Percentiles rank a stretch among this genome's conserved stretches.
These are phyloP conservation scores for Drosophila trapezifrons DNA, from an alignment of 1,140 invertebrate genomes.

Conservation along the genomic window DNA sequence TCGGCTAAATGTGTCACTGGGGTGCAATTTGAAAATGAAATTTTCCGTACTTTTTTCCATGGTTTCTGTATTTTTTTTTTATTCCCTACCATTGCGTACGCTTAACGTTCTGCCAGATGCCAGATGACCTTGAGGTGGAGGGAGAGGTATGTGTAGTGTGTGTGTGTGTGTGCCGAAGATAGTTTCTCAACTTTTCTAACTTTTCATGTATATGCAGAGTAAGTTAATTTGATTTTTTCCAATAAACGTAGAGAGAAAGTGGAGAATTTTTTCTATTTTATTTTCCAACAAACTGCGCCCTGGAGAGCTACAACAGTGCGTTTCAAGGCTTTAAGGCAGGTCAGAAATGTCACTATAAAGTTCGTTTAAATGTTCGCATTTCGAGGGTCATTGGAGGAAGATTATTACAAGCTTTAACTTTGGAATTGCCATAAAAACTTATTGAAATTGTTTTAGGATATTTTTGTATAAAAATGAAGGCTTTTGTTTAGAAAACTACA, in stretches of 20 bases:
- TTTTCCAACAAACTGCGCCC: conserved; percentile 11
- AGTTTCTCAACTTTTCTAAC: conserved; percentile 41
- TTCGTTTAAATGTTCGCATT: background rate
- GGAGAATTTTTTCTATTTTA: conserved; percentile 11
- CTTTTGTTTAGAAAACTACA: too few species aligned
- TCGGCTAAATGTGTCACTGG: conserved; percentile 76
- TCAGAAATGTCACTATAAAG: background rate
- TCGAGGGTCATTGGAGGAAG: background rate
- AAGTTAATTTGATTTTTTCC: conserved; percentile 55
- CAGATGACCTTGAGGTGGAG: conserved; percentile 39
- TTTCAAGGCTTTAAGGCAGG: conserved; percentile 6
- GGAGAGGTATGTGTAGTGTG: background rate
- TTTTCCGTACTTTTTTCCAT: conserved; percentile 52
- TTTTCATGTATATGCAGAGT: conserved; percentile 41
- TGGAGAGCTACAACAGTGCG: conserved; percentile 8
- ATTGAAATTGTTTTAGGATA: background rate
- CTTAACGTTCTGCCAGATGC: conserved; percentile 35
- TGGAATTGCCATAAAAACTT: too few species aligned
- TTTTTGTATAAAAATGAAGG: too few species aligned
- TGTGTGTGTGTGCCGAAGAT: conserved; percentile 22
- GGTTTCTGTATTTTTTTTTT: conserved; percentile 25
- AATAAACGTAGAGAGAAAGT: conserved; percentile 13
- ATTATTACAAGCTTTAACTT: background rate
- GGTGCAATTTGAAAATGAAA: conserved; percentile 83
- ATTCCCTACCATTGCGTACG: conserved; percentile 22